phyloP scores from a whole-genome alignment of 2,797 vertebrate genomes.

The Pseudochromis fuscus region DNA sequence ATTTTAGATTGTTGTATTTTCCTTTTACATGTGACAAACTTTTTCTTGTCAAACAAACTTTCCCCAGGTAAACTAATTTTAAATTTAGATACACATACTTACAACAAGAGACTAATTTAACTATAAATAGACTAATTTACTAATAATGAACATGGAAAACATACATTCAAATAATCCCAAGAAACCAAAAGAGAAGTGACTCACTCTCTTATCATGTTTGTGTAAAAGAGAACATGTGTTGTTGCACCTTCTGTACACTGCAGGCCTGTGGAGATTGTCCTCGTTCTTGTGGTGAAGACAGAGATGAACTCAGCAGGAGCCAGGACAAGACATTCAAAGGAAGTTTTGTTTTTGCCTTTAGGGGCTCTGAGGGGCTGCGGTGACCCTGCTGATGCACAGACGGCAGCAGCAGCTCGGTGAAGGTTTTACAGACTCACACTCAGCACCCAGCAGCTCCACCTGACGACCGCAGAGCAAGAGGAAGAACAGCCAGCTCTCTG shows the following conservation, averaged over 20 bases:
- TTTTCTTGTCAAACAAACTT: too few relatives aligned
- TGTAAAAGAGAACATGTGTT: too few relatives aligned
- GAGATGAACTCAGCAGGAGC: slow-evolving; percentile 24
- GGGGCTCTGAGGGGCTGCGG: background rate
- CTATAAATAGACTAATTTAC: too few relatives aligned
- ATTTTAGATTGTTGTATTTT: too few relatives aligned
- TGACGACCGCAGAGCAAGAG: slow-evolving; percentile 31
- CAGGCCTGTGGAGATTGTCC: background rate
- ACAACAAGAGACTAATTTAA: too few relatives aligned
- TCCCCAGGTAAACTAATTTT: too few relatives aligned
- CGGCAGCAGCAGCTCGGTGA: slow-evolving; percentile 18
- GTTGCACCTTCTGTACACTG: background rate
- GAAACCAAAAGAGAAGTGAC: too few relatives aligned
- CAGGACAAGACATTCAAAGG: slow-evolving; percentile 8
- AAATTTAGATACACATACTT: too few relatives aligned
- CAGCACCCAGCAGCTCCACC: slow-evolving; percentile 41
- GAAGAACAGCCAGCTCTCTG: slow-evolving; percentile 29
- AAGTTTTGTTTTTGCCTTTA: background rate
- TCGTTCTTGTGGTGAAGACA: slow-evolving; percentile 3
- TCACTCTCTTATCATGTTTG: too few relatives aligned
- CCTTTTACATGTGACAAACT: too few relatives aligned
- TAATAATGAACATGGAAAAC: too few relatives aligned
- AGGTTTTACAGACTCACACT: slow-evolving; percentile 19
- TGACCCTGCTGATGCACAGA: background rate
- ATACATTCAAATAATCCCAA: too few relatives aligned